Evolutionary conservation across 2,113 vertebrate genomes (phyloP), one percentile per base, ranked within the genome.

Genomic region (Dicaeum eximium): DNA sequence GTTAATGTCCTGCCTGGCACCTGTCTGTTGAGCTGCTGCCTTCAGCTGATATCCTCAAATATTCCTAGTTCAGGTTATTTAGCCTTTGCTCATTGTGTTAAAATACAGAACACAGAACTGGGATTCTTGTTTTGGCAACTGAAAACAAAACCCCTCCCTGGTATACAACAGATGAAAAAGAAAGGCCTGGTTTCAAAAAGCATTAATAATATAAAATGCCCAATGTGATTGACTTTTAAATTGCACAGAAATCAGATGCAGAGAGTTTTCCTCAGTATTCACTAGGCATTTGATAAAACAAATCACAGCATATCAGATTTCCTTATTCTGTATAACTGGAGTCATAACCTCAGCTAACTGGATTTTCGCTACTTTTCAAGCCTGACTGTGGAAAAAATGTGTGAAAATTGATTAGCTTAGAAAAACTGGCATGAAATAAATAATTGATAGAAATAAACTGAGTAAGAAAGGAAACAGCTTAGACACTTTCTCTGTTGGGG

Each of bases 381-480:
- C 50, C 42, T 89, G 50, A 70, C 30, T 53, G 48, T 78, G 77
- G 72, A n/a, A 80, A 86, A 94, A 85, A 81, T 6, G 44, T 80
- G 56, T 72, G 79, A 80, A 83, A 79, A 81, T 65, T 88, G 56
- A 95, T 84, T 88, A 95, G 18, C 4, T 60, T 81, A 86, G 37
- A 93, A 93, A 74, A 91, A 45, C 27, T 56, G 78, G 67, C 73
- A 84, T 90, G 51, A 94, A 96, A 95, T 88, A 90, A 91, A 91
- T 94, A 92, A 94, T 80, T 51, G 60, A 71, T 38, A 72, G 61
- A 92, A 88, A 74, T 71, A 95, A 84, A 92, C n/a, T 48, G 60
- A 73, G 11, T 67, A 69, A 90, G 77, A 90, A 84, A 84, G 7
- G 53, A 56, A 74, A 72, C 53, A 30, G 11, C 5, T 85, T 66